A percentile compares a stretch with the other conserved stretches of the same genome.
Evolutionary conservation across 2,888 invertebrate genomes (phyloP).

Genomic region (Scaptomyza caliginosa): DNA sequence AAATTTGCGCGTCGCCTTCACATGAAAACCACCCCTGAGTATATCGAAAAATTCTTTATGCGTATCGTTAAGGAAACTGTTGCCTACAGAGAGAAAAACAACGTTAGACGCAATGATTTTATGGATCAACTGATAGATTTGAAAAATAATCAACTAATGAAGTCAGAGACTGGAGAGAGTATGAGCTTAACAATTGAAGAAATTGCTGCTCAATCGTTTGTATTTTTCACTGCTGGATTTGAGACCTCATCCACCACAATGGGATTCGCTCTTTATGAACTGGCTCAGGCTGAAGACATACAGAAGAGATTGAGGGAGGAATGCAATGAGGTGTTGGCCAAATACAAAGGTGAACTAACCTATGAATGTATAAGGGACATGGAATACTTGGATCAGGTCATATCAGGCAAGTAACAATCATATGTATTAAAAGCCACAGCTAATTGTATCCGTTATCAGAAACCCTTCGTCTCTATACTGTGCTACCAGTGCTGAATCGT

Average conservation of each 20-base stretch:
- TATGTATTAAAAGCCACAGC: too few species aligned
- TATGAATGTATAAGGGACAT: slow-evolving; percentile 83
- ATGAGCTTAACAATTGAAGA: slow-evolving; percentile 81
- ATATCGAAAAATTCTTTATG: slow-evolving; percentile 76
- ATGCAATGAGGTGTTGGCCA: slow-evolving; percentile 79
- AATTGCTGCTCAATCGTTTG: slow-evolving; percentile 85
- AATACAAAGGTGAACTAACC: slow-evolving; percentile 82
- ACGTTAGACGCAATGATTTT: slow-evolving; percentile 84
- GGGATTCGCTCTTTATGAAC: slow-evolving; percentile 84
- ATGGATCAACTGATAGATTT: slow-evolving; percentile 84
- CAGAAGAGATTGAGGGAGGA: slow-evolving; percentile 84
- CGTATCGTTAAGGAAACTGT: slow-evolving; percentile 82
- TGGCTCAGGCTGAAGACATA: slow-evolving; percentile 84
- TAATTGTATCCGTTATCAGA: slow-evolving; percentile 40
- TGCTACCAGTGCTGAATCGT: slow-evolving; percentile 85
- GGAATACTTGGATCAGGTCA: slow-evolving; percentile 84
- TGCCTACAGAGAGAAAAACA: slow-evolving; percentile 76
- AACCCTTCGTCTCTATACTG: slow-evolving; percentile 86
- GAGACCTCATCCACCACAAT: slow-evolving; percentile 85
- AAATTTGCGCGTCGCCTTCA: slow-evolving; percentile 53
- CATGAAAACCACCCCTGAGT: slow-evolving; percentile 54
- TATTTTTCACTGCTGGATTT: slow-evolving; percentile 86
- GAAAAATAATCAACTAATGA: slow-evolving; percentile 60
- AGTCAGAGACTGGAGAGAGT: slow-evolving; percentile 25
- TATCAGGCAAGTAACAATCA: slow-evolving; percentile 82